A percentile compares a stretch with the other conserved stretches of the same genome.
These are phyloP conservation scores for Drosophila nasuta DNA, from an alignment of 1,140 invertebrate species.

Conservation along the genomic window DNA sequence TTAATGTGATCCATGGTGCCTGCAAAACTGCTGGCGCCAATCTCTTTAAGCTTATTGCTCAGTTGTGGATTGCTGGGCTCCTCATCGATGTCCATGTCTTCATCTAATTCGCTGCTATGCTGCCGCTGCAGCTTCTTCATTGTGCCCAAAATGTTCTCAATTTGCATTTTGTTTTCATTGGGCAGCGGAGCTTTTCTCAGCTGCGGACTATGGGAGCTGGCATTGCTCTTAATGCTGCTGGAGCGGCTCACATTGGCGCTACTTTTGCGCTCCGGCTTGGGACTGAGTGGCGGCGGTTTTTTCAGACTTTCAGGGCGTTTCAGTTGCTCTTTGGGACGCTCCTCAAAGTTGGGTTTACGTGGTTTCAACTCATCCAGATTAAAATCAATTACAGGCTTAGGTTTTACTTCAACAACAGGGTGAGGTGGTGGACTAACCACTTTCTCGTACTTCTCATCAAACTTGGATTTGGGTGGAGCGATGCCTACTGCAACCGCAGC, in stretches of 20 bases:
- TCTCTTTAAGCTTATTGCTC: slow-evolving; percentile 71
- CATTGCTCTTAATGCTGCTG: slow-evolving; percentile 65
- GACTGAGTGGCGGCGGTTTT: slow-evolving; percentile 41
- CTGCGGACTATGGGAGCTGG: slow-evolving; percentile 51
- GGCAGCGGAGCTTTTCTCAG: slow-evolving; percentile 35
- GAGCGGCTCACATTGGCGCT: slow-evolving; percentile 69
- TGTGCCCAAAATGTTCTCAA: slow-evolving; percentile 64
- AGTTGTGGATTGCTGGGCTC: slow-evolving; percentile 54
- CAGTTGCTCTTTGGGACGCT: slow-evolving; percentile 63
- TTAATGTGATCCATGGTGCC: slow-evolving; percentile 82
- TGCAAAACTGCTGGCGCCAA: slow-evolving; percentile 78
- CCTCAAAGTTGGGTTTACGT: slow-evolving; percentile 72
- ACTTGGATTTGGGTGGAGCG: slow-evolving; percentile 61
- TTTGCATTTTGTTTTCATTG: slow-evolving; percentile 64
- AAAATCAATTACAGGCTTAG: slow-evolving; percentile 68
- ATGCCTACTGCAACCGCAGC: neutral
- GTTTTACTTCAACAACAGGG: slow-evolving; percentile 34
- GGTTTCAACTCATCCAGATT: slow-evolving; percentile 68
- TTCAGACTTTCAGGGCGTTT: slow-evolving; percentile 39
- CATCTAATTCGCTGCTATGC: slow-evolving; percentile 49
- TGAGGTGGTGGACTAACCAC: slow-evolving; percentile 33
- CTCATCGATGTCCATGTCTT: slow-evolving; percentile 55
- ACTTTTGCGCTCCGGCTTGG: slow-evolving; percentile 48
- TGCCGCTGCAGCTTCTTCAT: slow-evolving; percentile 63
- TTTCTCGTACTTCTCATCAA: slow-evolving; percentile 74